Base-by-base conservation (phyloP, 2,888 invertebrate species). In the Hedychridium roseum region DNA sequence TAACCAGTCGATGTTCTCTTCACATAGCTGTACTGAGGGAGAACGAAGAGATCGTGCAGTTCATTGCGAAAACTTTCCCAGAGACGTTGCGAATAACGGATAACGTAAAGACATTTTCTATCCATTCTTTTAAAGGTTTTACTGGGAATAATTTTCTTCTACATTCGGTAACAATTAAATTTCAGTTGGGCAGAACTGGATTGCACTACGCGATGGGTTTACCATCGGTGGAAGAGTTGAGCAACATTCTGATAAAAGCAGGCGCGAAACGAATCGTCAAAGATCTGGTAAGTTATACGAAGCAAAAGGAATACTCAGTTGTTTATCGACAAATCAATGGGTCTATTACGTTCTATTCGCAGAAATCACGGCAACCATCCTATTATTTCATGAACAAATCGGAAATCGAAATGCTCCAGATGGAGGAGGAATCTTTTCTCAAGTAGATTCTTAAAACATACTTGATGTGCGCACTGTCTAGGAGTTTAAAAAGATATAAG, bases 321-420 rank as follows among this genome's bases (percentile, higher is more conserved):
- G 16, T 15, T 23, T 28, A 5, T 15, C 12, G 15, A 9, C n/a
- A 11, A 28, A 14, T 43, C 30, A 15, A 12, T 14, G 14, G 17
- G 6, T 18, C 43, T 39, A 35, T 14, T 43, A 30, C 17, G 3
- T 17, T 43, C 9, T 32, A 11, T 58, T 76, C 71, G 20, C 69
- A 84, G 71, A 92, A 91, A 80, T 93, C 92, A 45, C 85, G 94
- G 32, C 92, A 93, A 70, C 92, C 94, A 1, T 90, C 91, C 26
- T 94, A 93, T 79, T 95, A 94, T 80, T 94, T 92, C 75, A 91
- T 94, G 87, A 93, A 94, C 78, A 92, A 92, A 78, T 89, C 92
- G 0, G 94, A 94, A 60, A 92, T 95, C 68, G 80, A 90, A 53
- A 84, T 89, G 54, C 84, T 94, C 31, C 91, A 92, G 74, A 91